phyloP scores from a whole-genome alignment of 2,113 vertebrate species.

The Seriola rivoliana region DNA sequence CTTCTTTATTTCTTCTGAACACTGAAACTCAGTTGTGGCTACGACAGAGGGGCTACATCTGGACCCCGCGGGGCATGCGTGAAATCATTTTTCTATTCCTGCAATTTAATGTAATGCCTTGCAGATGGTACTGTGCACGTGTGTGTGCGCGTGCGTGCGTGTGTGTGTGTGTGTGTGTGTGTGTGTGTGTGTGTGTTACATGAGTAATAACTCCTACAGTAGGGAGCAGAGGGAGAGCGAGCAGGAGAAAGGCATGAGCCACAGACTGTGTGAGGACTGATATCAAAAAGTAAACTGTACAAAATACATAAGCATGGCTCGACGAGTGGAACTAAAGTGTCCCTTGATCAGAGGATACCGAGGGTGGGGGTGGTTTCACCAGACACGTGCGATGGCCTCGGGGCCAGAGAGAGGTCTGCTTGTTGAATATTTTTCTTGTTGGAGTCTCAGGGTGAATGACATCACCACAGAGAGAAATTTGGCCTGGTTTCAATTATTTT shows the following conservation, averaged over 20 bases:
- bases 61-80: slow-evolving; percentile 68
- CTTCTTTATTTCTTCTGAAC: slow-evolving; percentile 52
- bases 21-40: slow-evolving; percentile 47
- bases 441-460: slow-evolving; percentile 21
- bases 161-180: slow-evolving; percentile 22
- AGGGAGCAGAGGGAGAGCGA: slow-evolving; percentile 35
- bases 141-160: slow-evolving; percentile 35
- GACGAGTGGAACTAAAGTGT: slow-evolving; percentile 42
- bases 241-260: slow-evolving; percentile 24
- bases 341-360: slow-evolving; percentile 35
- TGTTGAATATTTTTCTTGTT: slow-evolving; percentile 36
- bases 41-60: slow-evolving; percentile 62
- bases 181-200: slow-evolving; percentile 11
- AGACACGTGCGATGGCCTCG: slow-evolving; percentile 15
- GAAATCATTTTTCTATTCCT: slow-evolving; percentile 79
- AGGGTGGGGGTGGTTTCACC: slow-evolving; percentile 28
- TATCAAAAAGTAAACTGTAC: slow-evolving; percentile 55
- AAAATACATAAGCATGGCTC: slow-evolving; percentile 41
- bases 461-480: slow-evolving; percentile 28
- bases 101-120: slow-evolving; percentile 77
- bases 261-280: slow-evolving; percentile 50
- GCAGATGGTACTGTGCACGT: slow-evolving; percentile 72
- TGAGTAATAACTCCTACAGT: slow-evolving; percentile 55
- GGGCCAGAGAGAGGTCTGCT: slow-evolving; percentile 29
- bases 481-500: slow-evolving; percentile 32